These are phyloP conservation scores for Argynnis bischoffii DNA, from an alignment of 2,888 invertebrate genomes.

Conservation along the genomic window DNA sequence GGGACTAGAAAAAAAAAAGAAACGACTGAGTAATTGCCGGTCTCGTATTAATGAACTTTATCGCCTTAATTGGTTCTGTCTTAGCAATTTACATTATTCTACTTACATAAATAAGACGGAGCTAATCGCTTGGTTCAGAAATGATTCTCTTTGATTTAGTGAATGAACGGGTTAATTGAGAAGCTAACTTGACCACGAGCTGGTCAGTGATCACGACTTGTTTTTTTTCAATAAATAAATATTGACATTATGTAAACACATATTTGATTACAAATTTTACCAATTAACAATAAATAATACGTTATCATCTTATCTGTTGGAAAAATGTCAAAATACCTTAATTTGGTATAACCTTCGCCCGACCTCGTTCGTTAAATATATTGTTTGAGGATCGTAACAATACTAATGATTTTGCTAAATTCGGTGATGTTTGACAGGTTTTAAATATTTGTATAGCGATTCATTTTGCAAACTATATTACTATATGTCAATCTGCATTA, in stretches of 20 bases:
- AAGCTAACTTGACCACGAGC: slow-evolving; percentile 40
- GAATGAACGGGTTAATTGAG: slow-evolving; percentile 47
- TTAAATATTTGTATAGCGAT: slow-evolving; percentile 33
- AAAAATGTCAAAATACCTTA: slow-evolving; percentile 25
- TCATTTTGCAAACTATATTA: slow-evolving; percentile 23
- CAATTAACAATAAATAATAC: slow-evolving; percentile 59
- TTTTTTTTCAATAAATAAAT: slow-evolving; percentile 48
- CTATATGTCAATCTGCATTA: slow-evolving; percentile 14
- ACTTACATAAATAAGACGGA: slow-evolving; percentile 54
- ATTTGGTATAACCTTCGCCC: slow-evolving; percentile 36
- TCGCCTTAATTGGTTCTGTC: slow-evolving; percentile 56
- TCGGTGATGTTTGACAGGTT: slow-evolving; percentile 29
- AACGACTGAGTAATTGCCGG: slow-evolving; percentile 40
- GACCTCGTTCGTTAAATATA: slow-evolving; percentile 30
- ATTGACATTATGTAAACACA: too few relatives aligned
- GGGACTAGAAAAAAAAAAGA: slow-evolving; percentile 36
- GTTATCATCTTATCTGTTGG: slow-evolving; percentile 41
- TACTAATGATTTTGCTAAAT: slow-evolving; percentile 38
- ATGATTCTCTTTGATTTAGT: slow-evolving; percentile 54
- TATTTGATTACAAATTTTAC: slow-evolving; percentile 59
- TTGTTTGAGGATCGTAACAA: slow-evolving; percentile 37
- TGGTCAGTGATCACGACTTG: slow-evolving; percentile 52
- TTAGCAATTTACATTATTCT: slow-evolving; percentile 51
- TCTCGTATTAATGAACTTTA: slow-evolving; percentile 46
- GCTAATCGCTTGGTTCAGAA: slow-evolving; percentile 47